These are phyloP conservation scores for Aphidius gifuensis DNA, from an alignment of 1,140 invertebrate genomes.

Conservation along the genomic window DNA sequence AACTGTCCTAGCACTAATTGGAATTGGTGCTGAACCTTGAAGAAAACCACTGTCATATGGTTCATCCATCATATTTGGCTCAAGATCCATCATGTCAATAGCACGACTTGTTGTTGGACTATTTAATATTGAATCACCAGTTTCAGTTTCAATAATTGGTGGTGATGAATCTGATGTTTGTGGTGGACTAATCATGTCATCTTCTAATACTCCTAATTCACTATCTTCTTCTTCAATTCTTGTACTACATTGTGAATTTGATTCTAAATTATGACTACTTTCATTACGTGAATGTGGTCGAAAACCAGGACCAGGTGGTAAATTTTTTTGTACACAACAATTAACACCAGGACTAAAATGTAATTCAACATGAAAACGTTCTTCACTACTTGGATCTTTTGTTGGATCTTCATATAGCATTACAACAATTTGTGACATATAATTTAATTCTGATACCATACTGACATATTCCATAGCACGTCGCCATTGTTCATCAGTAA, in stretches of 20 bases:
- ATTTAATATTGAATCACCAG: slow-evolving; percentile 40
- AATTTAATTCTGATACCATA: slow-evolving; percentile 96
- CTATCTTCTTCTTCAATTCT: slow-evolving; percentile 65
- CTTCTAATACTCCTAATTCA: slow-evolving; percentile 44
- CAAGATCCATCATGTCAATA: slow-evolving; percentile 54
- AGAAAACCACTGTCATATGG: slow-evolving; percentile 53
- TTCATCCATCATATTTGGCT: slow-evolving; percentile 53
- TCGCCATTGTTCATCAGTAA: slow-evolving; percentile 95
- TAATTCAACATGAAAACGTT: slow-evolving; percentile 93
- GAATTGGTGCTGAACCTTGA: slow-evolving; percentile 52
- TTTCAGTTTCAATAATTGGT: slow-evolving; percentile 41
- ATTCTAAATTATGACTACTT: slow-evolving; percentile 52
- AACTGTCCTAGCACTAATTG: slow-evolving; percentile 66
- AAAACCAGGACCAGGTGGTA: slow-evolving; percentile 90
- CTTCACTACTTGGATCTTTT: slow-evolving; percentile 85
- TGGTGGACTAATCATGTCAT: slow-evolving; percentile 35
- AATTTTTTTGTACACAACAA: slow-evolving; percentile 91
- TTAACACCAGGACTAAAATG: slow-evolving; percentile 98
- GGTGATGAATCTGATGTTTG: slow-evolving; percentile 38
- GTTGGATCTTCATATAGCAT: slow-evolving; percentile 99
- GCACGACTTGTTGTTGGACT: slow-evolving; percentile 49
- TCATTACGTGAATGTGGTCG: slow-evolving; percentile 86
- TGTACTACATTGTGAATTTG: slow-evolving; percentile 53
- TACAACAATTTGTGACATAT: slow-evolving; percentile 98
- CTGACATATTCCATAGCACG: slow-evolving; percentile 97